Evolutionary conservation across 2,797 vertebrate genomes (phyloP).

Genomic region (Chelmon rostratus): DNA sequence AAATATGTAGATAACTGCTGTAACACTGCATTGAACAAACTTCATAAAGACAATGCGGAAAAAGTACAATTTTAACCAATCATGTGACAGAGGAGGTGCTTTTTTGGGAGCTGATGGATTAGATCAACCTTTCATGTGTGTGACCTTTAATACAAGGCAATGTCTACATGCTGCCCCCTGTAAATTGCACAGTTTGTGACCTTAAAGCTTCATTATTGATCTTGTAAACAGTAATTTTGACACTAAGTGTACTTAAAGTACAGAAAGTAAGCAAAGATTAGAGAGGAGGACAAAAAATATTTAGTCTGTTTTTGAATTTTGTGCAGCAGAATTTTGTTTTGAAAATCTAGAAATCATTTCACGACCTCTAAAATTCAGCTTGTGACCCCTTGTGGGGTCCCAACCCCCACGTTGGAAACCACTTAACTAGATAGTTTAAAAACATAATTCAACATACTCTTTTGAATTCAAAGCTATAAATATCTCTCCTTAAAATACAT

Average conservation of each 20-base stretch:
- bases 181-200: background rate
- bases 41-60: too few relatives aligned
- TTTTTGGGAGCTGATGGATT: background rate
- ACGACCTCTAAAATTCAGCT: too few relatives aligned
- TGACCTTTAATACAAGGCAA: background rate
- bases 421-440: background rate
- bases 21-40: too few relatives aligned
- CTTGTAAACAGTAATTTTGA: background rate
- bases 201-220: background rate
- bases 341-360: background rate
- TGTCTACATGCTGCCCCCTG: too few relatives aligned
- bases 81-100: too few relatives aligned
- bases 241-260: background rate
- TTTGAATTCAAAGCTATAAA: background rate
- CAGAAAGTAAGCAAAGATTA: background rate
- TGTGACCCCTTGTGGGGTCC: too few relatives aligned
- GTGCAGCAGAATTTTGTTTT: background rate
- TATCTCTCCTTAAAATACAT: background rate
- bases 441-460: background rate
- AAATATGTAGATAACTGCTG: too few relatives aligned
- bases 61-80: too few relatives aligned
- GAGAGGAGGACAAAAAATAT: background rate
- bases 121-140: background rate
- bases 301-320: too few relatives aligned
- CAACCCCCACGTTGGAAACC: too few relatives aligned